Evolutionary conservation across 2,888 invertebrate species (phyloP).

Genomic region (Philhelius pedissequus): DNA sequence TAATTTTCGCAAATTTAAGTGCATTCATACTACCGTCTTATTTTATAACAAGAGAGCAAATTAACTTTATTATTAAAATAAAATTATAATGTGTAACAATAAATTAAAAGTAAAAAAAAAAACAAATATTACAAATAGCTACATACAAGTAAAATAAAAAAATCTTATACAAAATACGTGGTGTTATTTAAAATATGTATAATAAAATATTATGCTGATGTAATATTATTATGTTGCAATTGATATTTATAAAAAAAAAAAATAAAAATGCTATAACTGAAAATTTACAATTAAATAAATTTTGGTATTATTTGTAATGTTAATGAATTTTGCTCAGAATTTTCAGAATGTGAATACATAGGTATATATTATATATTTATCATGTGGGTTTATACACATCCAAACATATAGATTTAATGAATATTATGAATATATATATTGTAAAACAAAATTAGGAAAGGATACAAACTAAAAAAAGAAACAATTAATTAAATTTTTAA

Average conservation of each 20-base stretch:
- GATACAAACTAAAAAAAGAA: neutral
- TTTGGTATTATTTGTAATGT: constrained; percentile 35
- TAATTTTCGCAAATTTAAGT: constrained; percentile 40
- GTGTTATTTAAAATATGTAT: constrained; percentile 22
- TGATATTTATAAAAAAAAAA: constrained; percentile 8
- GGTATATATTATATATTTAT: constrained; percentile 52
- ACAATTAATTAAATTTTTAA: constrained; percentile 67
- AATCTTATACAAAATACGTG: constrained; percentile 3
- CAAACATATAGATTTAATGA: constrained; percentile 31
- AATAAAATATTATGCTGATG: constrained; percentile 7
- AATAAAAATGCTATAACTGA: neutral
- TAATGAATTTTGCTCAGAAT: constrained; percentile 59
- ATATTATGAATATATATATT: constrained; percentile 47
- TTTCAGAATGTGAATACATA: constrained; percentile 60
- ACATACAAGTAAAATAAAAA: neutral
- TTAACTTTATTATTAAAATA: constrained; percentile 5
- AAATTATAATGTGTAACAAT: constrained; percentile 42
- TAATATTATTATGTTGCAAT: neutral
- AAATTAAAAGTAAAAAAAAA: constrained; percentile 22
- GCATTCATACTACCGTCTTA: neutral
- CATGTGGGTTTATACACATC: constrained; percentile 64
- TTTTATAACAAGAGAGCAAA: constrained; percentile 23
- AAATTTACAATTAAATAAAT: constrained; percentile 12
- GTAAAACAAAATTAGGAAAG: constrained; percentile 26
- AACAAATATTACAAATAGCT: neutral